A percentile compares a stretch with the other conserved stretches of the same genome.
Evolutionary conservation across 2,888 invertebrate genomes (phyloP).

Genomic region (Onthophagus sagittarius): DNA sequence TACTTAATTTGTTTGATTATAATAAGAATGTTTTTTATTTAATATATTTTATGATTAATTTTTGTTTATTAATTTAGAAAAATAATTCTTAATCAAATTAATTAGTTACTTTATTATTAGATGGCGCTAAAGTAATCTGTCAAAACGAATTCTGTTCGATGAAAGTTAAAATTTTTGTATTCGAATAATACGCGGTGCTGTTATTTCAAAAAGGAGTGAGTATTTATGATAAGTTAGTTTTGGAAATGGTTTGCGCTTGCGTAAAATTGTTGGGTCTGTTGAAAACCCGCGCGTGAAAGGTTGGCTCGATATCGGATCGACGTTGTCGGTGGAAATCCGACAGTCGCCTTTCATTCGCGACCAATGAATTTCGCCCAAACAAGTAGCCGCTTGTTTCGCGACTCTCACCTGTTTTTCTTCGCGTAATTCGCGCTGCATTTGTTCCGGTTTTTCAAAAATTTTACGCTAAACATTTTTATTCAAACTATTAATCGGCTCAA

Average conservation of each 20-base stretch:
- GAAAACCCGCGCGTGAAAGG: constrained; percentile 32
- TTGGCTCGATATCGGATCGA: constrained; percentile 31
- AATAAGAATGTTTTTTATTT: too few species aligned
- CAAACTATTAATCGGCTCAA: not conserved
- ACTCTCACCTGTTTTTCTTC: not conserved
- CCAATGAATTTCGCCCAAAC: constrained; percentile 25
- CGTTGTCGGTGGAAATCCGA: constrained; percentile 23
- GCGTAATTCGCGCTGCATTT: not conserved
- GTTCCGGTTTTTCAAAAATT: not conserved
- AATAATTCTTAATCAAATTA: too few species aligned
- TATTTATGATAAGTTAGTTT: too few species aligned
- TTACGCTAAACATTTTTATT: too few species aligned
- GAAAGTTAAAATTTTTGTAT: too few species aligned
- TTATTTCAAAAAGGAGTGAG: too few species aligned
- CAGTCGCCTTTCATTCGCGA: constrained; percentile 28
- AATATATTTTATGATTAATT: too few species aligned
- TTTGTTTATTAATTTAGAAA: too few species aligned
- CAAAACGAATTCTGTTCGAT: not conserved
- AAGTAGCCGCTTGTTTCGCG: not conserved
- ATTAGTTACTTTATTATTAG: not conserved
- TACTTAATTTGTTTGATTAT: too few species aligned
- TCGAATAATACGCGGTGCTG: too few species aligned
- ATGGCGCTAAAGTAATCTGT: not conserved
- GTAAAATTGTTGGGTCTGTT: constrained; percentile 30
- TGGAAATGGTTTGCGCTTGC: constrained; percentile 25